A percentile compares a stretch with the other conserved stretches of the same genome.
These are phyloP conservation scores for Gymnocephalus cernua DNA, from an alignment of 2,113 vertebrate genomes.

Conservation along the genomic window DNA sequence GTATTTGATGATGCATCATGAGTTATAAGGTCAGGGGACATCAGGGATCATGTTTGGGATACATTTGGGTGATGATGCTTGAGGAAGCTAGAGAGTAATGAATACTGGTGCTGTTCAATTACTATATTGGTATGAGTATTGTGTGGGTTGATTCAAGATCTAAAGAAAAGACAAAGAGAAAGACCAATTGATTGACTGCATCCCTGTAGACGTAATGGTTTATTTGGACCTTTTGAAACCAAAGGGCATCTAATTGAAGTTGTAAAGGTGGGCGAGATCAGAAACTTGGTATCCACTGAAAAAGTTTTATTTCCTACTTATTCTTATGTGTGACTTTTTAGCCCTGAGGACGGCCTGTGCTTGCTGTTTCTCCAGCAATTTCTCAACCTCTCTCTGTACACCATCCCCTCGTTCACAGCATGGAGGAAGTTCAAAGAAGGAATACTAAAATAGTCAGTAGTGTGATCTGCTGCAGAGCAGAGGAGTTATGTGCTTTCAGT, in stretches of 20 bases:
- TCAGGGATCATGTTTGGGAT: neutral
- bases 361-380: constrained; percentile 31
- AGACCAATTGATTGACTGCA: constrained; percentile 16
- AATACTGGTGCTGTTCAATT: neutral
- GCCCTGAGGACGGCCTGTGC: constrained; percentile 26
- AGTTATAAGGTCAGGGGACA: neutral
- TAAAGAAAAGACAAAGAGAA: neutral
- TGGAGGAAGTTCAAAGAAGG: constrained; percentile 43
- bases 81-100: neutral
- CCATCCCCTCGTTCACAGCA: neutral
- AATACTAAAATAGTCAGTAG: constrained; percentile 30
- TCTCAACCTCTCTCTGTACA: constrained; percentile 23
- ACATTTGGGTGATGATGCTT: neutral
- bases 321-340: constrained; percentile 32
- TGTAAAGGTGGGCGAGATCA: constrained; percentile 14
- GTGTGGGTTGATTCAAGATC: neutral
- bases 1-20: neutral
- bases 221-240: constrained; percentile 28
- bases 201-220: constrained; percentile 11
- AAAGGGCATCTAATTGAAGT: constrained; percentile 47
- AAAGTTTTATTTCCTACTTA: constrained; percentile 35
- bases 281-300: constrained; percentile 21
- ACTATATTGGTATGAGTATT: neutral
- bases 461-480: constrained; percentile 31
- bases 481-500: neutral